Evolutionary conservation across 2,888 invertebrate genomes (phyloP), one percentile per base, ranked within the genome.

Genomic region (Torymus aiolomorphi): DNA sequence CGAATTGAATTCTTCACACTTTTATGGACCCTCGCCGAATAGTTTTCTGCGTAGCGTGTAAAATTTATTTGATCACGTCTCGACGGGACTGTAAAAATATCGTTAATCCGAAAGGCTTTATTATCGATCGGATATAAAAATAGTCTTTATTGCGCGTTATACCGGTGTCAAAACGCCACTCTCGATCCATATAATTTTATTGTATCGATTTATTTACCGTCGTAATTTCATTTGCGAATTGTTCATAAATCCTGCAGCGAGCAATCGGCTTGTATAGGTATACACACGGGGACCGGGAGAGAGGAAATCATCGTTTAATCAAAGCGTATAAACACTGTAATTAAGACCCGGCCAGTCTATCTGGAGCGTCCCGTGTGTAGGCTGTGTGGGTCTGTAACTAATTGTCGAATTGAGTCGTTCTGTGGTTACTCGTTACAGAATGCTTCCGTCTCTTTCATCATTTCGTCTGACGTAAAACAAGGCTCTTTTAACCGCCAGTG

Each of bases 321-420:
- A 54, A 54, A 52, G 54, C 13, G n/a, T 75, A 42, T 42, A 81
- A 81, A 78, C 57, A 81, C 81, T 81, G 75, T 81, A 75, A 81
- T 81, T 75, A 78, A 11, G 31, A 10, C 2, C 42, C 18, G 13
- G 18, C 51, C 52, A 59, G 57, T 42, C 71, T 66, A 71, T 42
- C 49, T 16, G 14, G 14, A 52, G 12, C 61, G 42, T 49, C 52
- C 52, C 63, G 4, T 13, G 11, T 13, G 11, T 14, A 8, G 24
- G 10, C 24, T 31, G 14, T 62, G 59, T 13, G n/a, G 20, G 14
- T 67, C 56, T n/a, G n/a, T 57, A 63, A 59, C 72, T 80, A 74
- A 77, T 80, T 69, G 63, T 70, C 52, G 69, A 80, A 80, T 76
- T 70, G 70, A 80, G 77, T 70, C 61, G 61, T 80, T 61, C 59